Evolutionary conservation across 1,140 invertebrate genomes (phyloP), one percentile per base, ranked within the genome.

Genomic region (Drosophila mauritiana): DNA sequence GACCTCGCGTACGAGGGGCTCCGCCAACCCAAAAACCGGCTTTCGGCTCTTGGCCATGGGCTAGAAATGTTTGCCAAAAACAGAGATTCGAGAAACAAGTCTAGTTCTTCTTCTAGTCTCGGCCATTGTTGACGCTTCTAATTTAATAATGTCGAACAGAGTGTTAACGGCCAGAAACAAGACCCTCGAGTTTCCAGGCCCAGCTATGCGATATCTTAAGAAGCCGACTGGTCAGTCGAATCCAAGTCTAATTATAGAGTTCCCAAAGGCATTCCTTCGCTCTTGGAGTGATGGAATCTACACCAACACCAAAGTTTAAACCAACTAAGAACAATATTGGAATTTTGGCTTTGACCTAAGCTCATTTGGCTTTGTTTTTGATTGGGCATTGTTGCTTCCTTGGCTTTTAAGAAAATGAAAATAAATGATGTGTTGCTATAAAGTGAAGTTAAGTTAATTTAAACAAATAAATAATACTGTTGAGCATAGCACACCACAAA

Each of bases 21-120:
- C 43, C 72, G 72, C 20, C 31, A 31, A 31, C 7, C 31, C 20
- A 3, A 31, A 51, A 51, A 84, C 80, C 76, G 81, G 80, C 76
- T 84, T 52, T 56, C 31, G 68, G 37, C 37, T 81, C 56, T 81
- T 81, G 75, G 73, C 78, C 83, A 73, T 88, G 82, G 69, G 74
- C 74, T 59, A 86, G 56, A 82, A 69, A 82, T 55, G 27, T 59
- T 58, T 63, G 62, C 57, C 53, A 65, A 73, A 69, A 76, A 61
- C 37, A 61, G 27, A 25, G 27, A 12, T 13, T 11, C 5, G 3
- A 11, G 4, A 31, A 22, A 17, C 12, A 48, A 40, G 72, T 68
- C 57, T 73, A 70, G 79, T 51, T 53, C 17, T 61, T 52, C 25
- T 53, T 64, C 31, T 54, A 20, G 22, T 57, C 34, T 10, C 25